These are phyloP conservation scores for Papilio elwesi DNA, from an alignment of 2,888 invertebrate species.

Conservation along the genomic window DNA sequence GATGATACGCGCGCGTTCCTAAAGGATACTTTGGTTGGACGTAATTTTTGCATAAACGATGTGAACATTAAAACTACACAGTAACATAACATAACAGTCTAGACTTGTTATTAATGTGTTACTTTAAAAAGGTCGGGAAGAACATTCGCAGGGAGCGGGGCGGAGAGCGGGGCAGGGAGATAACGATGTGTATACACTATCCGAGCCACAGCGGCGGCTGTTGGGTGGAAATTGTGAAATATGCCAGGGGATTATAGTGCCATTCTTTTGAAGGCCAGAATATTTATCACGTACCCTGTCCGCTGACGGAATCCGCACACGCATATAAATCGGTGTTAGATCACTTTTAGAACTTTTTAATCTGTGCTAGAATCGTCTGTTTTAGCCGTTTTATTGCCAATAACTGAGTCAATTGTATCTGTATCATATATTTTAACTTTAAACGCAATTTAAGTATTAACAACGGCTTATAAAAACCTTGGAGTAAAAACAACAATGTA, in stretches of 20 bases:
- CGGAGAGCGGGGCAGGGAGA: slow-evolving; percentile 40
- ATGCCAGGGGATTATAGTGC: slow-evolving; percentile 69
- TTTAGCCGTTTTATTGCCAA: neutral
- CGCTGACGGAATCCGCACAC: slow-evolving; percentile 53
- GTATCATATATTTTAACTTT: slow-evolving; percentile 50
- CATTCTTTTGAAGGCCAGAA: slow-evolving; percentile 63
- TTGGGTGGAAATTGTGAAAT: slow-evolving; percentile 71
- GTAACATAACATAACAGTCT: slow-evolving; percentile 50
- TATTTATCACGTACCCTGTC: slow-evolving; percentile 68
- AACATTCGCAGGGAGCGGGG: slow-evolving; percentile 42
- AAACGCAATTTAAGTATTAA: slow-evolving; percentile 55
- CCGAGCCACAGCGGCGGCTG: slow-evolving; percentile 58
- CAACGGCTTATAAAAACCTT: slow-evolving; percentile 59
- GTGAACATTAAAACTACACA: slow-evolving; percentile 44
- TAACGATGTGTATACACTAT: slow-evolving; percentile 45
- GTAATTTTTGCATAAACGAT: slow-evolving; percentile 47
- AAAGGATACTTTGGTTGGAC: neutral
- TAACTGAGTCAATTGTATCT: slow-evolving; percentile 41
- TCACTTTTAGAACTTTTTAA: slow-evolving; percentile 15
- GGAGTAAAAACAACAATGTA: slow-evolving; percentile 65
- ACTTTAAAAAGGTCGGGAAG: slow-evolving; percentile 51
- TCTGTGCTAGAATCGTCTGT: neutral
- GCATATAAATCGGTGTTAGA: slow-evolving; percentile 32
- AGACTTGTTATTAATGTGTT: slow-evolving; percentile 60
- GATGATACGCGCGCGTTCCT: neutral